Evolutionary conservation across 2,797 vertebrate species (phyloP).

Genomic region (Macropodus opercularis): DNA sequence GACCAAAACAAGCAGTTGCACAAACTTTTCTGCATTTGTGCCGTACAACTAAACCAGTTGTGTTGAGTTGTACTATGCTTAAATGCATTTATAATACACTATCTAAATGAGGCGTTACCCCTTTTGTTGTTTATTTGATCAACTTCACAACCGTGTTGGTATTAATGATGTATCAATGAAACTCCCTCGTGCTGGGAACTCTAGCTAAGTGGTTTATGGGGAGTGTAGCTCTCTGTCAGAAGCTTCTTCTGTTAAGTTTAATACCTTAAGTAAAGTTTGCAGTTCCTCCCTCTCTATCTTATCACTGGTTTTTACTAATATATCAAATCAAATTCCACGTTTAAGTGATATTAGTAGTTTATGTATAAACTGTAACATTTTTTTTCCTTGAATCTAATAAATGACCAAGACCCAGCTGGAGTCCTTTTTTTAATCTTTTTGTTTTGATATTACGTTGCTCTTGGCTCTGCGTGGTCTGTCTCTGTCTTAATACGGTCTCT

Average conservation of each 20-base stretch:
- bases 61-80: constrained; percentile 22
- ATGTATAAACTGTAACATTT: constrained; percentile 94
- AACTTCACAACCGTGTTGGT: constrained; percentile 65
- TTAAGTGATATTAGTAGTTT: constrained; percentile 84
- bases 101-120: constrained; percentile 48
- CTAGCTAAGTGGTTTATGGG: constrained; percentile 63
- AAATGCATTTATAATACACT: constrained; percentile 44
- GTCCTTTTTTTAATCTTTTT: constrained; percentile 26
- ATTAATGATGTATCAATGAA: constrained; percentile 65
- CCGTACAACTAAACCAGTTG: constrained; percentile 16
- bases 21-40: constrained; percentile 35
- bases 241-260: constrained; percentile 56
- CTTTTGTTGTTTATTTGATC: constrained; percentile 41
- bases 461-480: constrained; percentile 14
- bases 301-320: constrained; percentile 83
- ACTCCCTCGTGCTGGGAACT: constrained; percentile 66
- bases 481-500: constrained; percentile 17
- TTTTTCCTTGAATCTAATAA: constrained; percentile 91
- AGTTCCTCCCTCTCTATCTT: constrained; percentile 58
- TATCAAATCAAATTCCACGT: constrained; percentile 74
- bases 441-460: constrained; percentile 32
- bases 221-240: constrained; percentile 51
- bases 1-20: constrained; percentile 65
- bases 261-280: constrained; percentile 73
- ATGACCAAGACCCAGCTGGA: constrained; percentile 79